These are phyloP conservation scores for Elephas maximus DNA, from an alignment of 2,113 vertebrate species.

Conservation along the genomic window DNA sequence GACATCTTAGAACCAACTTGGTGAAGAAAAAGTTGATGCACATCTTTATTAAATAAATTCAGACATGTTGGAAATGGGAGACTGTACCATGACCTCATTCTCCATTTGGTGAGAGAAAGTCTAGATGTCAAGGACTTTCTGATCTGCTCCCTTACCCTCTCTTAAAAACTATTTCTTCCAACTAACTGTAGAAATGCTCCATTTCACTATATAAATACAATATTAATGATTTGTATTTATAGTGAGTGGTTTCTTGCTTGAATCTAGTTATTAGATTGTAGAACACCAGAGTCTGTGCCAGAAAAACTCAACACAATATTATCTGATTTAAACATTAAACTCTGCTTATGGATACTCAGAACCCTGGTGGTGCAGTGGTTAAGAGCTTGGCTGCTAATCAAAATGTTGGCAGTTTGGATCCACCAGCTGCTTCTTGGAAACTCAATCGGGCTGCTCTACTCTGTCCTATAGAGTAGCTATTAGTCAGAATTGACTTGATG, in stretches of 20 bases:
- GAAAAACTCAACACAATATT: neutral
- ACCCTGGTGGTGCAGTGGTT: too few relatives aligned
- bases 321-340: neutral
- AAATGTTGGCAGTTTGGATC: too few relatives aligned
- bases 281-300: neutral
- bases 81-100: too few relatives aligned
- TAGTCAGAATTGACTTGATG: too few relatives aligned
- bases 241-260: neutral
- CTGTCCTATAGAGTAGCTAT: too few relatives aligned
- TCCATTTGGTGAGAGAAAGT: neutral
- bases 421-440: too few relatives aligned
- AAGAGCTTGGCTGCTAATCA: too few relatives aligned
- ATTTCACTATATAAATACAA: neutral
- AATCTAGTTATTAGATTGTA: too few relatives aligned
- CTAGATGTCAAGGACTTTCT: neutral
- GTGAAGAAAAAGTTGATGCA: neutral
- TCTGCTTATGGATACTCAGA: neutral
- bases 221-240: neutral
- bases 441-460: too few relatives aligned
- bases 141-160: neutral
- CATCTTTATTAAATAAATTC: neutral
- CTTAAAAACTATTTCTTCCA: neutral
- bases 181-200: neutral
- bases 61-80: too few relatives aligned
- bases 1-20: neutral